Conservation (phyloP, 2,797 vertebrate genomes). For the Notamacropus eugenii region DNA sequence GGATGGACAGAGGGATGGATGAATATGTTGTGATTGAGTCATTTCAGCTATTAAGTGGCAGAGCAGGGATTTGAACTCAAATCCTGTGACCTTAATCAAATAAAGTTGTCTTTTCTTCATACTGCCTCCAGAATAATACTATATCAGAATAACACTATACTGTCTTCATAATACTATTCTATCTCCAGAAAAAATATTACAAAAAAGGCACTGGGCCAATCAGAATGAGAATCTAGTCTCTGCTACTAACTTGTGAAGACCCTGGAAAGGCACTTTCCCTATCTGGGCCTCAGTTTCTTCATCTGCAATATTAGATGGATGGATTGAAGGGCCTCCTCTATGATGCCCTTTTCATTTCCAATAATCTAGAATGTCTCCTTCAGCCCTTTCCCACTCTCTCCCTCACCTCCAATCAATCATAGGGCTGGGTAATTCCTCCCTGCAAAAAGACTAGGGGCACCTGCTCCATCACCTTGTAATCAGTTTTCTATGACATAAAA, state of each 20-base stretch:
- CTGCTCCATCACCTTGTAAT: slow-evolving; percentile 21
- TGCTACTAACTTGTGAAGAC: not conserved
- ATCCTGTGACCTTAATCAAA: not conserved
- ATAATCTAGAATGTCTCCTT: not conserved
- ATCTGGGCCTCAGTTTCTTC: not conserved
- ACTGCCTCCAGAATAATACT: not conserved
- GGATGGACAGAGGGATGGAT: not conserved
- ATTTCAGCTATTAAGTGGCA: not conserved
- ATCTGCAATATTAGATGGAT: not conserved
- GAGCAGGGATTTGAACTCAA: not conserved
- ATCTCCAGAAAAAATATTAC: not conserved
- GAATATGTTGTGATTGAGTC: not conserved
- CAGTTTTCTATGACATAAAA: slow-evolving; percentile 44
- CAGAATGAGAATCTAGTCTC: not conserved
- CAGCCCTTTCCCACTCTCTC: not conserved
- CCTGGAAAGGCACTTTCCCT: not conserved
- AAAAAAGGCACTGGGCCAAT: not conserved
- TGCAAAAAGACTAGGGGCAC: slow-evolving; percentile 33
- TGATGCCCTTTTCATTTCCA: not conserved
- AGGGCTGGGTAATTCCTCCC: slow-evolving; percentile 32
- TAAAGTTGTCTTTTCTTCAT: not conserved
- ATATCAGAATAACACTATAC: not conserved
- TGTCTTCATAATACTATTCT: not conserved
- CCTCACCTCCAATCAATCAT: not conserved
- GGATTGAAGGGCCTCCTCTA: not conserved